Percentiles rank a stretch among this genome's conserved stretches.
Evolutionary conservation across 92 coral and sea anemone genomes (phyloP).

Genomic region (Ricordea florida): DNA sequence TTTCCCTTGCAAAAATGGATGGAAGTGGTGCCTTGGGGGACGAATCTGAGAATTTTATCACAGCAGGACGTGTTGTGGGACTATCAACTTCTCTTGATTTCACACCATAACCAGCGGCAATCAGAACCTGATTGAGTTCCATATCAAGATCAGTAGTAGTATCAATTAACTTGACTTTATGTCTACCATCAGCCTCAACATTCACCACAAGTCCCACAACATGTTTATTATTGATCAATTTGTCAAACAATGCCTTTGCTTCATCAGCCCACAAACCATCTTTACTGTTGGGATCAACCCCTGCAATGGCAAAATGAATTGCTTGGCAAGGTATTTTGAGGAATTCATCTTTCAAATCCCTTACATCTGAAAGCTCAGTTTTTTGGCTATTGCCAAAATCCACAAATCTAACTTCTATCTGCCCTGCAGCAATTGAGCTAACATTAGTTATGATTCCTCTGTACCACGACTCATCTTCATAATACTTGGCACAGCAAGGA

Average conservation of each 20-base stretch:
- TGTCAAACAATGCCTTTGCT: slow-evolving; percentile 70
- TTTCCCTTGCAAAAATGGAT: slow-evolving; percentile 51
- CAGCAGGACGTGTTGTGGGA: background rate
- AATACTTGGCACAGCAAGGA: slow-evolving; percentile 93
- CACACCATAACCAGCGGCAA: slow-evolving; percentile 84
- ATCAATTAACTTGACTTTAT: slow-evolving; percentile 79
- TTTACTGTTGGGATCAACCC: slow-evolving; percentile 65
- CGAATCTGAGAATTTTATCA: background rate
- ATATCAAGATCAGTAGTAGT: slow-evolving; percentile 89
- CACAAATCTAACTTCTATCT: slow-evolving; percentile 86
- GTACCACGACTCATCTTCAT: slow-evolving; percentile 92
- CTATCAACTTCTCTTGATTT: slow-evolving; percentile 43
- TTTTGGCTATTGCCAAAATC: slow-evolving; percentile 90
- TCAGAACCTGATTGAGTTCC: slow-evolving; percentile 78
- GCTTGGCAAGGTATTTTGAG: slow-evolving; percentile 78
- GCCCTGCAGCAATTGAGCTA: slow-evolving; percentile 82
- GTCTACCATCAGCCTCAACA: slow-evolving; percentile 56
- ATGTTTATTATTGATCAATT: slow-evolving; percentile 79
- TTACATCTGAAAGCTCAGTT: slow-evolving; percentile 76
- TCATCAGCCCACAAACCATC: slow-evolving; percentile 76
- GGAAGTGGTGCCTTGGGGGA: background rate
- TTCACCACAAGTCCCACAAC: slow-evolving; percentile 69
- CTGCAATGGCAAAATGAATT: slow-evolving; percentile 72
- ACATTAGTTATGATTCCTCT: slow-evolving; percentile 89
- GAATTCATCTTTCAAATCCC: slow-evolving; percentile 73